A percentile compares a stretch with the other conserved stretches of the same genome.
These are phyloP conservation scores for Tanypteryx hageni DNA, from an alignment of 2,888 invertebrate species.

Conservation along the genomic window DNA sequence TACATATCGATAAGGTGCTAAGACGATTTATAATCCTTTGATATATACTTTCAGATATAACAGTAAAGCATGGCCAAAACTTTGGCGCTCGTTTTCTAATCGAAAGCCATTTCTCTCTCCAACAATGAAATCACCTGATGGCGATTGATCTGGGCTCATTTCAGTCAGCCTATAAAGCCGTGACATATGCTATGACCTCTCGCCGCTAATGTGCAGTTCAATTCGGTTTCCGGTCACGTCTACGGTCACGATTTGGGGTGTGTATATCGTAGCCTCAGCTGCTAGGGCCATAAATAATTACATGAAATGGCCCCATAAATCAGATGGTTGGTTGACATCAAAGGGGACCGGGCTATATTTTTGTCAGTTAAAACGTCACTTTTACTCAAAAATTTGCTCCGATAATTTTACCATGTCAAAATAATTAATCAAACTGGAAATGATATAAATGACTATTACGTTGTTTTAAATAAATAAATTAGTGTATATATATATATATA, in stretches of 20 bases:
- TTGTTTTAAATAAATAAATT: too few relatives aligned
- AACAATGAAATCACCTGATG: not conserved
- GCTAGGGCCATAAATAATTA: slow-evolving; percentile 52
- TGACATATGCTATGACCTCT: not conserved
- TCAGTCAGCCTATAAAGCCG: slow-evolving; percentile 34
- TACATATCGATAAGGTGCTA: too few relatives aligned
- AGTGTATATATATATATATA: too few relatives aligned
- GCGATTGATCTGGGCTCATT: slow-evolving; percentile 29
- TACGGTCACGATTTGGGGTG: not conserved
- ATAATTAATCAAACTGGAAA: not conserved
- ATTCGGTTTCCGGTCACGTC: slow-evolving; percentile 44
- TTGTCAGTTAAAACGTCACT: slow-evolving; percentile 56
- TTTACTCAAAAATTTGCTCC: slow-evolving; percentile 29
- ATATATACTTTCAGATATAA: too few relatives aligned
- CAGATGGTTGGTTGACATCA: slow-evolving; percentile 5
- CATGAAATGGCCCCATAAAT: slow-evolving; percentile 43
- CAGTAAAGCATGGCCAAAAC: too few relatives aligned
- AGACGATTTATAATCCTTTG: too few relatives aligned
- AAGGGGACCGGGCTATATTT: slow-evolving; percentile 46
- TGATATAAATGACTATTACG: not conserved
- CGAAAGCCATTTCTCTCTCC: not conserved
- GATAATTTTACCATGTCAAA: not conserved
- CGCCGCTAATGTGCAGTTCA: slow-evolving; percentile 2
- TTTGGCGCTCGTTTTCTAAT: not conserved
- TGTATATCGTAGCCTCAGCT: slow-evolving; percentile 34